phyloP scores from a whole-genome alignment of 2,888 invertebrate genomes.

The Hypselothyrea guttata region DNA sequence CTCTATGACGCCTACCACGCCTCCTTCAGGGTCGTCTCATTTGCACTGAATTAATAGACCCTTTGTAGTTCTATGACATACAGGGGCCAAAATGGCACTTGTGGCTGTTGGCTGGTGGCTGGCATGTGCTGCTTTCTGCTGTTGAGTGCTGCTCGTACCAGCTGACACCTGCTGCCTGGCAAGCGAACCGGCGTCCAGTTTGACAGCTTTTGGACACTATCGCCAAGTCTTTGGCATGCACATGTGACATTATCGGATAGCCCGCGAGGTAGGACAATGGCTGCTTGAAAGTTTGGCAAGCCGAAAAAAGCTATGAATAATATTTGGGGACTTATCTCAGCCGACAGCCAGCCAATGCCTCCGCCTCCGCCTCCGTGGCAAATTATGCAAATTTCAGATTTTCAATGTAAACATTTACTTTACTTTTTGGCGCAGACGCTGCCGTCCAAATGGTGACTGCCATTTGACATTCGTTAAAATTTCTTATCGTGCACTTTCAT shows the following conservation, averaged over 20 bases:
- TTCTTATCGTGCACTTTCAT: constrained; percentile 78
- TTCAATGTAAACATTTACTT: constrained; percentile 81
- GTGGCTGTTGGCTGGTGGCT: no score
- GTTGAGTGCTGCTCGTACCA: constrained; percentile 59
- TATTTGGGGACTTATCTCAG: constrained; percentile 61
- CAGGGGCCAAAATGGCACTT: no score
- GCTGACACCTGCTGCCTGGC: constrained; percentile 54
- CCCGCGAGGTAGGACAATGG: constrained; percentile 16
- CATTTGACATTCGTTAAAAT: constrained; percentile 70
- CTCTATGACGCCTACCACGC: no score
- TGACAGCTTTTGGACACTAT: constrained; percentile 71
- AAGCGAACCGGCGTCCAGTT: constrained; percentile 76
- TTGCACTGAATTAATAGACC: no score
- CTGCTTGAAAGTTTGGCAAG: constrained; percentile 21
- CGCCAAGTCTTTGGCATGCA: constrained; percentile 39
- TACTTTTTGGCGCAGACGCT: constrained; percentile 70
- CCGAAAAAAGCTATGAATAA: constrained; percentile 62
- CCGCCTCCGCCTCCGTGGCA: constrained; percentile 53
- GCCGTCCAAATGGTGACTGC: constrained; percentile 16
- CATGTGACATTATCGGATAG: constrained; percentile 63
- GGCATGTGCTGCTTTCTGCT: constrained; percentile 40
- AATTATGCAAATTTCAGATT: constrained; percentile 81
- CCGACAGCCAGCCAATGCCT: constrained; percentile 33
- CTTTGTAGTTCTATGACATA: no score
- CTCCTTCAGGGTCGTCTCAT: no score